Base-by-base conservation (phyloP, 1,140 invertebrate species). In the Phthorimaea operculella region DNA sequence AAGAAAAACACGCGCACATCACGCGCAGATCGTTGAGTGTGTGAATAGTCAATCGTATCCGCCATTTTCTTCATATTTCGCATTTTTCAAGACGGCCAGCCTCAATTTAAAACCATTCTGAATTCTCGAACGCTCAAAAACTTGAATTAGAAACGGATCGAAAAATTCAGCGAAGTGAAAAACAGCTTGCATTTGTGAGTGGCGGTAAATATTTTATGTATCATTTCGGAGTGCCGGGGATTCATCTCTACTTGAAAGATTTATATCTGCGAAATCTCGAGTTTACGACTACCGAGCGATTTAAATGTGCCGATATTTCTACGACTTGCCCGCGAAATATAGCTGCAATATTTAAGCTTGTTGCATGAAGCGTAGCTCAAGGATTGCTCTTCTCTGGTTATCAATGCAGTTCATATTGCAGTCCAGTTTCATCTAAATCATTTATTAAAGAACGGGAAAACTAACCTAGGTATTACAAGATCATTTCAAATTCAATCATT, bases 161-260 rank as follows among this genome's bases (percentile, higher is more conserved):
- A n/a, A 56, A 54, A 57, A 59, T 59, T 39, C 53, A 57, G 49
- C n/a, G 18, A 28, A 65, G 67, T 66, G 64, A 69, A 72, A 75
- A 76, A 74, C 70, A 73, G 70, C 69, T 74, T 77, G 72, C 77
- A 78, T 79, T 76, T 75, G 66, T 69, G 67, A 69, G 66, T 28
- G 52, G 65, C 58, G 42, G 74, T 83, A 78, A 83, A 83, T 81
- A 79, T 79, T 79, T 81, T 70, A 83, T 74, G 69, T 78, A 81
- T 81, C 78, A 79, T 79, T 79, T 79, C 76, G 72, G 65, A 77
- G 74, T 74, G 64, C 66, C 60, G 60, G 54, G 66, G 74, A 81
- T 83, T 81, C 77, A 75, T 77, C 72, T 76, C 63, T 64, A 73
- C 68, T 77, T 66, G 72, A 79, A 78, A 83, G 78, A 81, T 83